Evolutionary conservation across 2,888 invertebrate species (phyloP), one percentile per base, ranked within the genome.

Genomic region (Xestobium rufovillosum): DNA sequence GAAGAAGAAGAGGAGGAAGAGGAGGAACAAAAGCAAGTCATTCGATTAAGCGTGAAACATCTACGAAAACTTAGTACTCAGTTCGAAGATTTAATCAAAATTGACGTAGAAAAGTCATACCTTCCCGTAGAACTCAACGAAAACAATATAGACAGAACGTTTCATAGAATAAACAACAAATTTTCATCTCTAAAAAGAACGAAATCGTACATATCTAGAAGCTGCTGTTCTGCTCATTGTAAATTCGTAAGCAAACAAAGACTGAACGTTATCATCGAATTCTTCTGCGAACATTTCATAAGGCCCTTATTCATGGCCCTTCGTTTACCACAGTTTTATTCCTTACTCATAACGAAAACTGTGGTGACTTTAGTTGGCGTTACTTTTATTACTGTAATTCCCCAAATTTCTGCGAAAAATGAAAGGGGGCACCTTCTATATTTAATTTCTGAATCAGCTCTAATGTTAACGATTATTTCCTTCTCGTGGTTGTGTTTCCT

Each of bases 1-100:
- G 30, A 49, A 38, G 55, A 53, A 42, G 40, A 43, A 11, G 45
- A 48, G 32, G 46, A 46, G 10, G 35, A 39, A 1, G 47, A 52
- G 17, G 47, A 45, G 23, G n/a, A 19, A 6, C 6, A 19, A 19
- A 19, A 19, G n/a, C n/a, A 19, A 6, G n/a, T 8, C 23, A 19
- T 19, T 8, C 23, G n/a, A 8, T 8, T 8, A 19, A 19, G n/a
- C n/a, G n/a, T 19, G 6, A 19, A 19, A 19, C 23, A n/a, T 8
- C 23, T 19, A 6, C 6, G 23, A 6, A 19, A 6, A 8, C 6
- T 19, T 8, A 19, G 23, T n/a, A 19, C 6, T n/a, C 23, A 19
- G 23, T 19, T 19, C n/a, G 23, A 19, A 19, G 23, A 19, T 19
- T n/a, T 19, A 6, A 19, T 19, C n/a, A n/a, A 6, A 19, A 19